These are phyloP conservation scores for Halcyon chelicuti DNA, from an alignment of 2,797 vertebrate species.

Conservation along the genomic window DNA sequence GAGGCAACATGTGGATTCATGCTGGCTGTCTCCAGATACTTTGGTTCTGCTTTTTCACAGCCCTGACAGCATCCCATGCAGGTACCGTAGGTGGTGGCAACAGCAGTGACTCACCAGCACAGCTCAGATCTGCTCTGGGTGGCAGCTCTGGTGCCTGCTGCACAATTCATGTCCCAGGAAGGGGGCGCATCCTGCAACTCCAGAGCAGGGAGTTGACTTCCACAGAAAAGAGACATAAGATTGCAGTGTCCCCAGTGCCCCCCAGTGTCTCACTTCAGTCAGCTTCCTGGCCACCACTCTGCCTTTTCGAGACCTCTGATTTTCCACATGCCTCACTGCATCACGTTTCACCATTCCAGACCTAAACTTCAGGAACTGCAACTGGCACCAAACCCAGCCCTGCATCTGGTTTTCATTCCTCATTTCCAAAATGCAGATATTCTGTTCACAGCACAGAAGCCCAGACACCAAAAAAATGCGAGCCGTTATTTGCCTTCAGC, in stretches of 20 bases:
- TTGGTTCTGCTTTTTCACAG: background rate
- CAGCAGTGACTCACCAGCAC: background rate
- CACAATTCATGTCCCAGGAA: background rate
- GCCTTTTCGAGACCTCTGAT: background rate
- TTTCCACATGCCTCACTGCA: fast-evolving
- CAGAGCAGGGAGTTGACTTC: background rate
- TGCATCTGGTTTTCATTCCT: background rate
- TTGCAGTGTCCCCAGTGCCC: fast-evolving
- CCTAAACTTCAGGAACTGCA: background rate
- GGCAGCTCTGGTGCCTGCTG: background rate
- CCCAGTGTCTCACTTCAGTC: background rate
- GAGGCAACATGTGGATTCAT: background rate
- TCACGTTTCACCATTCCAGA: background rate
- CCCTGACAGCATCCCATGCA: background rate
- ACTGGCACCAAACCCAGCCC: background rate
- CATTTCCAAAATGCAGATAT: background rate
- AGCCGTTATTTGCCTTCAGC: background rate
- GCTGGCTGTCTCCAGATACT: background rate
- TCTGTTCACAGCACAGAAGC: background rate
- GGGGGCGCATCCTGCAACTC: background rate
- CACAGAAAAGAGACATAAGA: background rate
- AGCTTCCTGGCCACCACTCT: background rate
- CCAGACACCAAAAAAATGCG: background rate
- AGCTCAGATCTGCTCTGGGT: background rate
- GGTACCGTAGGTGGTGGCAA: background rate